Base-by-base conservation (phyloP, 2,113 vertebrate species). In the Ascaphus truei region DNA sequence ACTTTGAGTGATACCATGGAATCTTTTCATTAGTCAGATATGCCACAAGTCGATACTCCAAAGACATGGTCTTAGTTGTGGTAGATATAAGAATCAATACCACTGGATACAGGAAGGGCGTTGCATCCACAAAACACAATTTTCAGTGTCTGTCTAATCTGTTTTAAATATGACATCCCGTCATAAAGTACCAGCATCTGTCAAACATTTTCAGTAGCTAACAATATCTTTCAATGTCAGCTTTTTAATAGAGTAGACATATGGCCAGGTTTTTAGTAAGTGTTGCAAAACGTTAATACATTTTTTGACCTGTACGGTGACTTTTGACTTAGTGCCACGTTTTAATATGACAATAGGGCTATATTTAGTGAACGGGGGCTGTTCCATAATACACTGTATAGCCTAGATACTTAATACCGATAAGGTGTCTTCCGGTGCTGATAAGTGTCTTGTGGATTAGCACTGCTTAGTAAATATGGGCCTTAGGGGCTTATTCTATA, bases 1-100 rank as follows among this genome's bases (percentile, higher is more conserved):
- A 51, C 41, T 15, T 4, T 1, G 72, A 50, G 56, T 62, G 11
- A 12, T 36, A 13, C 22, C 41, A 62, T 33, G 34, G 27, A 1
- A 0, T 2, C 4, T 13, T 4, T 65, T 5, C 41, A 27, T 67
- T 50, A 26, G 60, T 45, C 22, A n/a, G 47, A 72, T 43, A 57
- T n/a, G 33, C 57, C 43, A 8, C 11, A 57, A 43, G 61, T 51
- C 37, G 31, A 34, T 53, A 8, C 37, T 4, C 5, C 7, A 13
- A 58, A 72, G 61, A 58, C 22, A 58, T 1, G 3, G 45, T 31
- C 30, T 72, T 58, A 67, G 71, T n/a, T 39, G 23, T 6, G 1
- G 60, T 68, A 3, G 1, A 37, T 27, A 8, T 57, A 56, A 36
- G 25, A 26, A 7, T 53, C 20, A 3, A 23, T 62, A 65, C 59